Conservation (phyloP, 1,140 invertebrate species). For the Drosophila ficusphila region DNA sequence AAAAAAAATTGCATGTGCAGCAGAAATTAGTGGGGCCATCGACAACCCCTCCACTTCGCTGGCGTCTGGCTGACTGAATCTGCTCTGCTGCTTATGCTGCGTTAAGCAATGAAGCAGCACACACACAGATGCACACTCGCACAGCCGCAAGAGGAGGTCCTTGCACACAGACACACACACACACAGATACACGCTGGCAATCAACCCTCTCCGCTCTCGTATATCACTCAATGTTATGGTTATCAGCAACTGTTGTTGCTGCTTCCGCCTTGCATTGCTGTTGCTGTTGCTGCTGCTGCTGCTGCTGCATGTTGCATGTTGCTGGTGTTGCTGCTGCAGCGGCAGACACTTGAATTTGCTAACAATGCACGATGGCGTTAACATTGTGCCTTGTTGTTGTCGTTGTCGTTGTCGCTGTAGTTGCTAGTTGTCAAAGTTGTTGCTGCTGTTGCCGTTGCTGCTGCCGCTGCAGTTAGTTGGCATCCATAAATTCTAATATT, state of each 20-base stretch:
- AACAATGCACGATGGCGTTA: slow-evolving; percentile 78
- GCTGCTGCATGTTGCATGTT: slow-evolving; percentile 21
- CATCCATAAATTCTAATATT: slow-evolving; percentile 80
- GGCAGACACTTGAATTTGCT: slow-evolving; percentile 72
- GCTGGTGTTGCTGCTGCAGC: slow-evolving; percentile 9
- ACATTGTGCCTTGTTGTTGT: slow-evolving; percentile 63
- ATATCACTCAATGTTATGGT: slow-evolving; percentile 81
- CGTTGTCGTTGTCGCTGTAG: slow-evolving; percentile 52
- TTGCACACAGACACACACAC: not conserved
- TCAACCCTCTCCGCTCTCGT: slow-evolving; percentile 44
- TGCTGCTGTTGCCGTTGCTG: slow-evolving; percentile 47
- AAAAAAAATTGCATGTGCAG: slow-evolving; percentile 73
- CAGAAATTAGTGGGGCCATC: slow-evolving; percentile 70
- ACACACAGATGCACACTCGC: slow-evolving; percentile 25
- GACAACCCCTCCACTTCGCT: slow-evolving; percentile 16
- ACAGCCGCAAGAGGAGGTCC: slow-evolving; percentile 8
- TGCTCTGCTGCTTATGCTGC: slow-evolving; percentile 70
- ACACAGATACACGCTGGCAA: not conserved
- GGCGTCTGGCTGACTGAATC: slow-evolving; percentile 34
- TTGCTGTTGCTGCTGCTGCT: slow-evolving; percentile 31
- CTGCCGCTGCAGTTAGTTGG: slow-evolving; percentile 63
- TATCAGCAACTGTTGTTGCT: slow-evolving; percentile 75
- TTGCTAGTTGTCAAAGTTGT: slow-evolving; percentile 46
- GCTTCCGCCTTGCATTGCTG: slow-evolving; percentile 48
- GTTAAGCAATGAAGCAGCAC: slow-evolving; percentile 71